Base-by-base conservation (phyloP, 2,888 invertebrate genomes). In the Lissocephala sabroskyi region DNA sequence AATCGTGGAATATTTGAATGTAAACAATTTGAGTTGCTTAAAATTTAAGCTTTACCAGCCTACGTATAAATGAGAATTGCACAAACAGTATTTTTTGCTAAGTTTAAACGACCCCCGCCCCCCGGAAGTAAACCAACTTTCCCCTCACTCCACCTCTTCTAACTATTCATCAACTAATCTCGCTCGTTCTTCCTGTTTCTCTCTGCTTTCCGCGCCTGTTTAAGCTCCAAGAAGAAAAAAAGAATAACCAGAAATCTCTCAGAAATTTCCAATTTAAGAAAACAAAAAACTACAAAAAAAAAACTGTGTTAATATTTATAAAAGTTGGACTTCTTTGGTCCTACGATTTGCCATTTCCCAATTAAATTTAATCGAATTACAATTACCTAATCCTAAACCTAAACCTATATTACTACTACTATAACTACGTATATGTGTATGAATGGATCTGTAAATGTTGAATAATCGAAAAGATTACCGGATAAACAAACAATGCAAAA, bases 21-120 rank as follows among this genome's bases (percentile, higher is more conserved):
- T 68, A 68, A 66, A 55, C 52, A 53, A 66, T 56, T 62, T 54
- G 46, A 61, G 44, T 53, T 71, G 75, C 64, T 63, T 75, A 73
- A 66, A 62, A 60, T 63, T 58, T 70, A 70, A 70, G 79, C 73
- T 52, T 56, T 23, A n/a, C n/a, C n/a, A n/a, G n/a, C n/a, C n/a
- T 54, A 66, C 43, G 51, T 43, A 17, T 32, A 14, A 50, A 58
- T 52, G 52, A 68, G 65, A 68, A 58, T 71, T 66, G 70, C 76
- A 78, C 70, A 79, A 80, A 81, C 81, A 81, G 81, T 79, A 81
- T 79, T 79, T 79, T 80, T 62, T 73, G 75, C 62, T 68, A 79
- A 77, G 65, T 61, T 71, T 52, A 60, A 59, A 53, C 43, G 49
- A 53, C 13, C 13, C 35, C 14, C 35, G 14, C 35, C 10, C n/a